Base-by-base conservation (phyloP, 1,140 invertebrate genomes). In the Chrysomallon squamiferum region DNA sequence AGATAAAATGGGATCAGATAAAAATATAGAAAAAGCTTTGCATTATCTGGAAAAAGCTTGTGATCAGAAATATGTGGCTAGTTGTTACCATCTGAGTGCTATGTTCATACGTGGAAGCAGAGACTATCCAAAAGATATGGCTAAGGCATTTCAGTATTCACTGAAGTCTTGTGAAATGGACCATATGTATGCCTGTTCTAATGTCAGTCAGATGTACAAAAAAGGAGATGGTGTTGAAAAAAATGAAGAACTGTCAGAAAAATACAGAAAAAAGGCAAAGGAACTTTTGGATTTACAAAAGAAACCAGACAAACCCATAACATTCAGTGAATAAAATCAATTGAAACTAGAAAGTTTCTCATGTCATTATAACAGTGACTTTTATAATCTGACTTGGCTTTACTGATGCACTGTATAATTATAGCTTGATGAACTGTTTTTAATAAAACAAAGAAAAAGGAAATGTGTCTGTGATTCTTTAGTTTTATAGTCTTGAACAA, bases 161-260 rank as follows among this genome's bases (percentile, higher is more conserved):
- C 77, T 88, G 43, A 92, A 90, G 80, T 91, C 90, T 0, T 97
- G 95, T 83, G 90, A 95, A 69, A 79, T 91, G 11, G 91, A 91
- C 3, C 92, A 95, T 82, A 89, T 93, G 62, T 92, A 92, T 78
- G 92, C 93, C 2, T 97, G 95, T 87, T 90, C 90, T 0, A 96
- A 96, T 87, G 78, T 96, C 2, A 92, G 93, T 70, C 89, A 92
- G 72, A 93, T 95, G 92, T 93, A 94, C 79, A 74, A 69, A 47
- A 83, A 81, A 69, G 88, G 88, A 18, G 86, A 88, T 50, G 88
- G 93, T 1, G 91, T 90, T 0, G 88, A 90, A 57, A 90, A 93
- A 76, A 90, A 93, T 84, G 66, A 86, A 45, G 88, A 90, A 62
- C 79, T 93, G 71, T 90, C 93, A 0, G 88, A 92, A 41, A 87